These are phyloP conservation scores for Perca flavescens DNA, from an alignment of 2,113 vertebrate genomes.

Conservation along the genomic window DNA sequence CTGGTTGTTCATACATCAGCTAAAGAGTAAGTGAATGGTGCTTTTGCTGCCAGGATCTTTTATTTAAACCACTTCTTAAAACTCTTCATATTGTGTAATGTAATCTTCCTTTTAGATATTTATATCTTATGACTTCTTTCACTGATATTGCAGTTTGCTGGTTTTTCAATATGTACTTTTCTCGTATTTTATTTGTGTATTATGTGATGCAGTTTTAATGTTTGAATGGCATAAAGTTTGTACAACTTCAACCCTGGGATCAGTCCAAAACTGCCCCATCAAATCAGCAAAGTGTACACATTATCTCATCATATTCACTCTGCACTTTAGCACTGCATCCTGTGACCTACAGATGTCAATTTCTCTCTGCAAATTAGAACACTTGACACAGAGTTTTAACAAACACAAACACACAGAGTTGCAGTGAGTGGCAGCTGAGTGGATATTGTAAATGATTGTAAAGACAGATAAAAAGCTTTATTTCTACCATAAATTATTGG, in stretches of 20 bases:
- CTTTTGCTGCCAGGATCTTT: neutral
- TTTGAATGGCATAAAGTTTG: neutral
- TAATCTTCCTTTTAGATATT: neutral
- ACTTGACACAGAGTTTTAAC: neutral
- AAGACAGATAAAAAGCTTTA: neutral
- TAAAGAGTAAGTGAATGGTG: neutral
- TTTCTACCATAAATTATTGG: too few relatives aligned
- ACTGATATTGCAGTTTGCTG: neutral
- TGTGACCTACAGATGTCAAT: neutral
- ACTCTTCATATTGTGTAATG: neutral
- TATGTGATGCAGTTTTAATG: neutral
- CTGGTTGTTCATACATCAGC: neutral
- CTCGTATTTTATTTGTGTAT: neutral
- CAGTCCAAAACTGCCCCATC: neutral
- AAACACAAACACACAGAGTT: neutral
- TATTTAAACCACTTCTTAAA: neutral
- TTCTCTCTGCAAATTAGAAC: neutral
- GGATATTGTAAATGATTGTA: neutral
- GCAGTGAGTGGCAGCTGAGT: neutral
- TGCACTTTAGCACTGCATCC: neutral
- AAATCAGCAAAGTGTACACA: neutral
- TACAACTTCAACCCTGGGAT: neutral
- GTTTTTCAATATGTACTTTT: neutral
- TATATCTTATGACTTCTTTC: neutral
- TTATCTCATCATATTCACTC: neutral